phyloP scores from a whole-genome alignment of 2,888 invertebrate species.

The Agonopterix heracliana region DNA sequence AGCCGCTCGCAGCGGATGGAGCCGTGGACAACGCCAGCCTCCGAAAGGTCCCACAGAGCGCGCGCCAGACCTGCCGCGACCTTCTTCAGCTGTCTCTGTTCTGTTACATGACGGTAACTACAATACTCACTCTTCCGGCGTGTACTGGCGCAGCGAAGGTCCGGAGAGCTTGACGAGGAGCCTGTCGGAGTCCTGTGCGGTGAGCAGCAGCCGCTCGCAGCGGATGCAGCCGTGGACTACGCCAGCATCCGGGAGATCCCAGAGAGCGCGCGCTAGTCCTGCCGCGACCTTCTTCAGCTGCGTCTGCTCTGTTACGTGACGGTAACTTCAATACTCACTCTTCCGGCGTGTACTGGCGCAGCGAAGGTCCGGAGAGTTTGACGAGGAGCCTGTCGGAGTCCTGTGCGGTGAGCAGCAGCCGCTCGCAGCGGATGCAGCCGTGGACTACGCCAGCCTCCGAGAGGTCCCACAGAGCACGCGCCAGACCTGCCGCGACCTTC shows the following conservation, averaged over 20 bases:
- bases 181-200: conserved; percentile 78
- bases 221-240: conserved; percentile 90
- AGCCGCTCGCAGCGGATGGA: conserved; percentile 89
- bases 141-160: conserved; percentile 79
- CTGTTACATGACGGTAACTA: too few species aligned
- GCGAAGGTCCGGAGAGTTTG: conserved; percentile 89
- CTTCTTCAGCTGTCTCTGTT: conserved; percentile 83
- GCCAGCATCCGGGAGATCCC: conserved; percentile 89
- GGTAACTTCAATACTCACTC: conserved; percentile 76
- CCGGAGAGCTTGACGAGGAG: conserved; percentile 89
- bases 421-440: conserved; percentile 88
- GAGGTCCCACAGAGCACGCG: conserved; percentile 91
- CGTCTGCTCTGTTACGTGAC: background rate
- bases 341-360: conserved; percentile 57
- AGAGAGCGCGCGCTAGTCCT: conserved; percentile 88
- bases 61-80: conserved; percentile 88
- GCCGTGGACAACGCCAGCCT: conserved; percentile 89
- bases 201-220: conserved; percentile 88
- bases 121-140: conserved; percentile 78
- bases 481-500: conserved; percentile 87
- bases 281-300: conserved; percentile 90
- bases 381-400: conserved; percentile 81
- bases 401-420: conserved; percentile 86
- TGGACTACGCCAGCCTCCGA: conserved; percentile 89
- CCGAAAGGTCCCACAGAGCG: conserved; percentile 91